phyloP scores from a whole-genome alignment of 2,888 invertebrate species.

The Panopea generosa region DNA sequence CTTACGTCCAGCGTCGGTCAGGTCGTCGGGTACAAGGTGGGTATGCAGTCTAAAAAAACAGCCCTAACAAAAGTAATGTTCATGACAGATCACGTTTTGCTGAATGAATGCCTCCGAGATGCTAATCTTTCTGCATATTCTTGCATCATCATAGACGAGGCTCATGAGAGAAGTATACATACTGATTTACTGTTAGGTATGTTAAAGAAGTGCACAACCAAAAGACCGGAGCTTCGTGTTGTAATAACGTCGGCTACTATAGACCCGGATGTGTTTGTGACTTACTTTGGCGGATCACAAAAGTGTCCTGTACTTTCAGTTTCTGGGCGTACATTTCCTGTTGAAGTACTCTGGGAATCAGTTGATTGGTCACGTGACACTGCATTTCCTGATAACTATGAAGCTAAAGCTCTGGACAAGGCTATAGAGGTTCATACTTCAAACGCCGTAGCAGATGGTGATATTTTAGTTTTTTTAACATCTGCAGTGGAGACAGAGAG shows the following conservation, averaged over 20 bases:
- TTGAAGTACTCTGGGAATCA: constrained; percentile 78
- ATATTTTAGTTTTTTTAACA: constrained; percentile 85
- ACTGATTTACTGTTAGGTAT: constrained; percentile 85
- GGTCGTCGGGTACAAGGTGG: constrained; percentile 80
- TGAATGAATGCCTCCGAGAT: constrained; percentile 82
- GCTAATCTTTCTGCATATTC: constrained; percentile 67
- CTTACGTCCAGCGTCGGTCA: constrained; percentile 77
- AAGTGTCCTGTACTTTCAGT: constrained; percentile 78
- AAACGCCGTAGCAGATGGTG: constrained; percentile 71
- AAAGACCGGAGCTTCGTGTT: constrained; percentile 79
- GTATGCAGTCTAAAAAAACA: constrained; percentile 68
- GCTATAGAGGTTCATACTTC: constrained; percentile 76
- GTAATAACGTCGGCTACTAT: constrained; percentile 85
- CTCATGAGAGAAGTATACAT: constrained; percentile 84
- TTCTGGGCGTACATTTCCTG: constrained; percentile 83
- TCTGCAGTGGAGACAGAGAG: constrained; percentile 81
- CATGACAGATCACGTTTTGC: constrained; percentile 83
- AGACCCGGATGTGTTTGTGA: constrained; percentile 80
- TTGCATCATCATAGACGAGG: constrained; percentile 84
- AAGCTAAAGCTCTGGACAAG: constrained; percentile 75
- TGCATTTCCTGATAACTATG: constrained; percentile 64
- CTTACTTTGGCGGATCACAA: constrained; percentile 75
- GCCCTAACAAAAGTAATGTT: constrained; percentile 78
- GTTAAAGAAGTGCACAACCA: constrained; percentile 76
- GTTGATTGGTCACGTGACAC: constrained; percentile 26